Evolutionary conservation across 2,888 invertebrate genomes (phyloP), one percentile per base, ranked within the genome.

Genomic region (Helleia helle): DNA sequence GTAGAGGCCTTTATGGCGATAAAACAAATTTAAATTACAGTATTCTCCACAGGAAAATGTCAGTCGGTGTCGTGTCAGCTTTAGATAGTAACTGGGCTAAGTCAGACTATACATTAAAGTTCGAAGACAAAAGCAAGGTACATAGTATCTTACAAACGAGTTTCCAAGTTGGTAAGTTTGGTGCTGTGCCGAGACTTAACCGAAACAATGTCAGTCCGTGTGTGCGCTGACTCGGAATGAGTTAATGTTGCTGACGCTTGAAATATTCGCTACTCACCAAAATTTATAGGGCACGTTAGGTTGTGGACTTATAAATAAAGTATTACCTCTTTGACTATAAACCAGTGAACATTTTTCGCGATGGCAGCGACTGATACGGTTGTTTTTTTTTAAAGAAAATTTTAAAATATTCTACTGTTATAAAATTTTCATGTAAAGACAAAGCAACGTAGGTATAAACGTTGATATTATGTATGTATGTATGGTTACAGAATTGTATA

Each of bases 201-300:
- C 25, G 39, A 15, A 39, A 39, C 39, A 31, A 39, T 31, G 39
- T 39, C 39, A 22, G 34, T 7, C 22, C 22, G 34, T 34, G 36
- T 18, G 24, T 14, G 30, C 30, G 24, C 30, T 24, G 22, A 30
- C 39, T 30, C 28, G 11, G 24, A 30, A 39, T 30, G 25, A 39
- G 30, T 31, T 39, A 39, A 30, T 39, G 30, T 31, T 13, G 12
- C 11, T 7, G 22, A 22, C 22, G 22, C 22, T 22, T 22, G 22
- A 31, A 39, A 39, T 18, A 34, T 34, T 34, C 12, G 34, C 22
- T 8, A 8, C 34, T 18, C 34, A 18, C 18, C 34, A 18, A 8
- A 22, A 34, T 22, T 22, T 22, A 34, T 34, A 12, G 18, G 18
- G 22, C 34, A 34, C 34, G 18, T 15, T 4, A 7, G 22, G 22